These are phyloP conservation scores for Drosophila yakuba DNA, from an alignment of 1,140 invertebrate genomes.

Conservation along the genomic window DNA sequence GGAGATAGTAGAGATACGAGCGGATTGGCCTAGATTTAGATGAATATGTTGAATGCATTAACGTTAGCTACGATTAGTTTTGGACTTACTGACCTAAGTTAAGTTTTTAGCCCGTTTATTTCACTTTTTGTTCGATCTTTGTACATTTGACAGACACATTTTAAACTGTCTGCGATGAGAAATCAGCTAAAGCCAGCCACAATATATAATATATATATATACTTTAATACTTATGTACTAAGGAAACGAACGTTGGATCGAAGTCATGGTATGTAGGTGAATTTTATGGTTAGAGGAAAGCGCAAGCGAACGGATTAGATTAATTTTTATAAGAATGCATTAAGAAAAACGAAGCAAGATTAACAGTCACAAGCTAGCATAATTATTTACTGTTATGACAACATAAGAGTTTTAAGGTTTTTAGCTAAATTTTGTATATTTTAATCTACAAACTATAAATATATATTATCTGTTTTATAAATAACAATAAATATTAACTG, in stretches of 20 bases:
- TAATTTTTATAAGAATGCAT: slow-evolving; percentile 57
- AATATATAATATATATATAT: slow-evolving; percentile 43
- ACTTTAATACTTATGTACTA: slow-evolving; percentile 39
- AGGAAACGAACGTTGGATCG: slow-evolving; percentile 36
- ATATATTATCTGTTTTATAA: slow-evolving; percentile 83
- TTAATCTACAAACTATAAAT: slow-evolving; percentile 77
- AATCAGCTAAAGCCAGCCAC: slow-evolving; percentile 62
- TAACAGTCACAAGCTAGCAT: slow-evolving; percentile 60
- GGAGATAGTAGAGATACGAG: not conserved
- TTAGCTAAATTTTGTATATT: slow-evolving; percentile 84
- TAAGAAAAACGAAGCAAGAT: slow-evolving; percentile 14
- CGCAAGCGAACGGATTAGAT: slow-evolving; percentile 40
- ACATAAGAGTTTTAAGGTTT: slow-evolving; percentile 76
- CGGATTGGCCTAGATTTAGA: slow-evolving; percentile 17
- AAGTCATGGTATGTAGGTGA: slow-evolving; percentile 49
- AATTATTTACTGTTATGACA: slow-evolving; percentile 78
- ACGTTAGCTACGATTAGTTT: slow-evolving; percentile 23
- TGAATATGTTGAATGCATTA: slow-evolving; percentile 49
- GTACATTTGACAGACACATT: slow-evolving; percentile 49
- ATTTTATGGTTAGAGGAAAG: slow-evolving; percentile 50
- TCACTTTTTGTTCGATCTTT: slow-evolving; percentile 35
- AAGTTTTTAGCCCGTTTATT: slow-evolving; percentile 21
- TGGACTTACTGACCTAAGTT: slow-evolving; percentile 22
- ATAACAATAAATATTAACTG: slow-evolving; percentile 62
- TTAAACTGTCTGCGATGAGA: slow-evolving; percentile 43